These are phyloP conservation scores for Typhlomys cinereus DNA, from an alignment of 2,113 vertebrate genomes.

Conservation along the genomic window DNA sequence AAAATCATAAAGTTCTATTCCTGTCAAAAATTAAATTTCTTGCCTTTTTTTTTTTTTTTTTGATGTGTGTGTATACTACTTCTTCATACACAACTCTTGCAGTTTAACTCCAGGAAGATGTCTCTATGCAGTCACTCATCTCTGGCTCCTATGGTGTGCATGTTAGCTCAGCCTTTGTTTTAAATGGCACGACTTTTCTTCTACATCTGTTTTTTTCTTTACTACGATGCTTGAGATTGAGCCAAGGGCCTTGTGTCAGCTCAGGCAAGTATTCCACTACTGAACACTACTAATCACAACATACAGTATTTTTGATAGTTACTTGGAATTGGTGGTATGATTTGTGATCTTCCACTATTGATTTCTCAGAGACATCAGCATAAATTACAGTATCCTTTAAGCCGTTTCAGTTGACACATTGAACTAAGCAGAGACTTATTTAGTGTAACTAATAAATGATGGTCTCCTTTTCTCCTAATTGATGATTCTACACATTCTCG, in stretches of 20 bases:
- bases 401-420: neutral
- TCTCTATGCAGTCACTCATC: neutral
- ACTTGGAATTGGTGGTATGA: neutral
- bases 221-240: neutral
- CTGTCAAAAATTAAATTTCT: neutral
- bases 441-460: conserved; percentile 21
- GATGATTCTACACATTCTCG: neutral
- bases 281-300: neutral
- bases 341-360: neutral
- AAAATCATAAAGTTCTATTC: neutral
- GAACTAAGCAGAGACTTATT: conserved; percentile 19
- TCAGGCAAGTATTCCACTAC: neutral
- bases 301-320: neutral
- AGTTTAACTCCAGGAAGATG: too few species aligned
- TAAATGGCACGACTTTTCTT: neutral
- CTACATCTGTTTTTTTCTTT: neutral
- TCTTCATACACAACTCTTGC: neutral
- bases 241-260: neutral
- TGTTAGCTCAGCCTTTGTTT: neutral
- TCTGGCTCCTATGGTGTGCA: neutral
- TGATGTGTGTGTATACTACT: neutral
- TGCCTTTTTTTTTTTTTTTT: neutral
- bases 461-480: neutral
- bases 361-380: neutral
- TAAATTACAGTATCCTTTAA: neutral